phyloP scores from a whole-genome alignment of 1,140 invertebrate genomes.

The Habropoda laboriosa region DNA sequence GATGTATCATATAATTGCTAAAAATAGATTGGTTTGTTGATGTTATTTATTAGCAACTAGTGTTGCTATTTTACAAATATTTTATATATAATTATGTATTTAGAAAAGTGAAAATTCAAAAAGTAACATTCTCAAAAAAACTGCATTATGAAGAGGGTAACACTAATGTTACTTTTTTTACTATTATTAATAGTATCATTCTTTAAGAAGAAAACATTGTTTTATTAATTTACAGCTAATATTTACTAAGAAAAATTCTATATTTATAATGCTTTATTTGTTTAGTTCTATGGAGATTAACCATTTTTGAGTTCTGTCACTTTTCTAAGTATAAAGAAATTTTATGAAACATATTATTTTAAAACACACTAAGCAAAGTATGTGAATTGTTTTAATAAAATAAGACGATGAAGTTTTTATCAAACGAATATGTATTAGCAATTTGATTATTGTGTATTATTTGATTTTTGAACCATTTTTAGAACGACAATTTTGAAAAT shows the following conservation, averaged over 20 bases:
- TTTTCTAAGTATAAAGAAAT: constrained; percentile 25
- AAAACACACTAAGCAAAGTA: constrained; percentile 6
- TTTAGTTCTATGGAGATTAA: too few relatives aligned
- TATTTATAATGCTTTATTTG: not conserved
- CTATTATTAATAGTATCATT: not conserved
- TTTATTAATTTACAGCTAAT: not conserved
- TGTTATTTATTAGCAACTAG: not conserved
- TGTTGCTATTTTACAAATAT: constrained; percentile 4
- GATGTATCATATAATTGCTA: not conserved
- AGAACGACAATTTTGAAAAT: constrained; percentile 61
- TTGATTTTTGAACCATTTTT: constrained; percentile 27
- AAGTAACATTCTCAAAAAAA: not conserved
- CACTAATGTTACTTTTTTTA: not conserved
- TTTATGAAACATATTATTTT: constrained; percentile 28
- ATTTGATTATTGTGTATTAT: constrained; percentile 51
- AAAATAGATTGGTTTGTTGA: constrained; percentile 41
- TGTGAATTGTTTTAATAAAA: constrained; percentile 31
- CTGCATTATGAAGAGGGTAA: not conserved
- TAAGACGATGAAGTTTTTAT: constrained; percentile 18
- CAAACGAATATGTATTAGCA: constrained; percentile 23
- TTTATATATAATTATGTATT: constrained; percentile 6
- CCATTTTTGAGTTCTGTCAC: not conserved
- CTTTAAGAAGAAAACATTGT: not conserved
- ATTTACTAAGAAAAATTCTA: not conserved
- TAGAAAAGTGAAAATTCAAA: constrained; percentile 26